Conservation (phyloP, 2,113 vertebrate species). For the Mormoops blainvillei region DNA sequence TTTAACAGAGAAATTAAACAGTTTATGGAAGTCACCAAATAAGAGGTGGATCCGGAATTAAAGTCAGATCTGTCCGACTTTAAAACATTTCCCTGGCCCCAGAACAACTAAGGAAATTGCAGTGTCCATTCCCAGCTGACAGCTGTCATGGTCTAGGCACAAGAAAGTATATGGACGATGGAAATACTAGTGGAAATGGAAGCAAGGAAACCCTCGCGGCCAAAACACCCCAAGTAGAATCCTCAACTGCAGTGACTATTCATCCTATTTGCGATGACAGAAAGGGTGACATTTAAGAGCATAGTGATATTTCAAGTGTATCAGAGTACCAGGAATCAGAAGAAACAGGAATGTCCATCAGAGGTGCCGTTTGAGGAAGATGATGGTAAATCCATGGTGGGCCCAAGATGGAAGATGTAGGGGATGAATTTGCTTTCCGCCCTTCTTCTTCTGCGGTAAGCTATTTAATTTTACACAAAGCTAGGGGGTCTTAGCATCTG, state of each 20-base stretch:
- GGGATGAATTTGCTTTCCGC: neutral
- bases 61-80: neutral
- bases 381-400: neutral
- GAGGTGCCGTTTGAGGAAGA: neutral
- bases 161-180: neutral
- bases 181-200: neutral
- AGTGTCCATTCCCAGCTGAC: neutral
- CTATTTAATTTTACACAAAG: neutral
- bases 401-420: neutral
- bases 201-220: neutral
- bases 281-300: neutral
- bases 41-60: neutral
- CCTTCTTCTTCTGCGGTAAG: neutral
- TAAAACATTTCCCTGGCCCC: neutral
- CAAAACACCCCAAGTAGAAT: neutral
- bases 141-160: accelerated
- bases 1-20: neutral
- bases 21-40: neutral
- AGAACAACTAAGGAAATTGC: neutral
- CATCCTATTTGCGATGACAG: neutral
- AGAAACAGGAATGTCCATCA: neutral
- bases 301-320: neutral
- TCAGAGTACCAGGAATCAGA: neutral
- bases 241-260: neutral
- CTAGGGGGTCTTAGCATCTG: neutral